A percentile compares a stretch with the other conserved stretches of the same genome.
phyloP scores from a whole-genome alignment of 2,113 vertebrate species.

The Tragulus kanchil region DNA sequence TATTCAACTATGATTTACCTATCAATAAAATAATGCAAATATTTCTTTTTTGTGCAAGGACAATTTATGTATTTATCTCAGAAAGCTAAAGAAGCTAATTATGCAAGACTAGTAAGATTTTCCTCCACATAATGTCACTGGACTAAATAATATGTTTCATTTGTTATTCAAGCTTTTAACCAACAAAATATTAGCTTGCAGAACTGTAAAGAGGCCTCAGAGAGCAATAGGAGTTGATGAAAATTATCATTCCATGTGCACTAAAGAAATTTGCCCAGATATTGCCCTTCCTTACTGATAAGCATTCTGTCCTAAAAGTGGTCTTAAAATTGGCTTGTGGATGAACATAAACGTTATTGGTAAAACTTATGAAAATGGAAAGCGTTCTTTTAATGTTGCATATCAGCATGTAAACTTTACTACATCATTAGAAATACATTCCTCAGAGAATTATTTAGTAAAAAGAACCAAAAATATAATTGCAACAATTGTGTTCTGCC shows the following conservation, averaged over 20 bases:
- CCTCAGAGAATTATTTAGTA: not conserved
- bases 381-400: constrained; percentile 31
- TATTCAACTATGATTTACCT: not conserved
- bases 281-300: not conserved
- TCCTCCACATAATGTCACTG: not conserved
- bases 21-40: not conserved
- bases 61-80: not conserved
- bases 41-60: not conserved
- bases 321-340: not conserved
- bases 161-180: not conserved
- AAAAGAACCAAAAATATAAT: constrained; percentile 27
- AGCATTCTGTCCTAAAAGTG: not conserved
- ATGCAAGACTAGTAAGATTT: not conserved
- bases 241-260: not conserved
- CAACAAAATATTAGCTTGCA: not conserved
- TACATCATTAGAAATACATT: not conserved
- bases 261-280: not conserved
- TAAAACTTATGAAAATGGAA: not conserved
- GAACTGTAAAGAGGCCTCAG: not conserved
- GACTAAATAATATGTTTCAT: constrained; percentile 14
- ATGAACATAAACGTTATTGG: not conserved
- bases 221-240: not conserved
- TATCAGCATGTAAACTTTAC: not conserved
- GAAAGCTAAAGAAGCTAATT: not conserved
- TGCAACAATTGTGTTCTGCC: not conserved